Evolutionary conservation across 2,113 vertebrate species (phyloP).

Genomic region (Sitta europaea): DNA sequence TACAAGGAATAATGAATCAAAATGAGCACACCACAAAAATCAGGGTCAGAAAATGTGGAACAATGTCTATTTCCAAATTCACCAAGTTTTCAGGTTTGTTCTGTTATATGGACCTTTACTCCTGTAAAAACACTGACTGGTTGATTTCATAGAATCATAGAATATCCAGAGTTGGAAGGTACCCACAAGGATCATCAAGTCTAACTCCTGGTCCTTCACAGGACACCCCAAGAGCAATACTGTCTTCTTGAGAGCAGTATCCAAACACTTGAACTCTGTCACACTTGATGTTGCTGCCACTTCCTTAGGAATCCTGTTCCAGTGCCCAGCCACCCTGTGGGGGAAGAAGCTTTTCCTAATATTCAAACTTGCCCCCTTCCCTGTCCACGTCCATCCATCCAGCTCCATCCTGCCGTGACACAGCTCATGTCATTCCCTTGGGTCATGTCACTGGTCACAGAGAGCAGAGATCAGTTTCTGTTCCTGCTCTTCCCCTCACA

Average conservation of each 20-base stretch:
- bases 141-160: background rate
- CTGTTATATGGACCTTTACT: background rate
- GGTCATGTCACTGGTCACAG: accelerated
- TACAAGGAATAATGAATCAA: too few species aligned
- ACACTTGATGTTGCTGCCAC: background rate
- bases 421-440: accelerated
- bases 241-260: background rate
- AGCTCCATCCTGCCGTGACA: background rate
- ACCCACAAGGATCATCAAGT: background rate
- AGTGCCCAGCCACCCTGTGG: accelerated
- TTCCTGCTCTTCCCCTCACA: accelerated
- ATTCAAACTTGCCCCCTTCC: accelerated
- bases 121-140: accelerated
- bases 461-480: background rate
- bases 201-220: background rate
- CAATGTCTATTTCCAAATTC: background rate
- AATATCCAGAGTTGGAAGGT: background rate
- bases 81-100: background rate
- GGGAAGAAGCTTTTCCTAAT: background rate
- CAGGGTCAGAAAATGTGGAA: background rate
- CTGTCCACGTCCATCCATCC: too few species aligned
- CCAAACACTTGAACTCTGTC: background rate
- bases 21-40: too few species aligned
- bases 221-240: background rate
- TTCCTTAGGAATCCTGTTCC: accelerated